Evolutionary conservation across 2,113 vertebrate genomes (phyloP).

Genomic region (Osmerus eperlanus): DNA sequence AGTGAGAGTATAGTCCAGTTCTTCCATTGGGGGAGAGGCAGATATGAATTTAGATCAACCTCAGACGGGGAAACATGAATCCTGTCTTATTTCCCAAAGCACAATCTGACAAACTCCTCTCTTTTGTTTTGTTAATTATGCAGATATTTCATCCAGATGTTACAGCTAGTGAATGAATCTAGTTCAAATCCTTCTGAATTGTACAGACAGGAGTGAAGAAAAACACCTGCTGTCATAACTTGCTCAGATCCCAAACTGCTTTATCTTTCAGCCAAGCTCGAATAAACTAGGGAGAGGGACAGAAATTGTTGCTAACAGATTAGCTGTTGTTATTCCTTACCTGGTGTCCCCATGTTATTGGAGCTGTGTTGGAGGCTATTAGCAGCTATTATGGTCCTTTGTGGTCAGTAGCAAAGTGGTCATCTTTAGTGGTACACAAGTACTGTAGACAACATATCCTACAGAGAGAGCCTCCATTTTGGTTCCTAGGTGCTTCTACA

Average conservation of each 20-base stretch:
- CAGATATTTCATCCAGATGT: conserved; percentile 20
- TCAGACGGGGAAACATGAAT: conserved; percentile 42
- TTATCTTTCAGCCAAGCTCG: no score
- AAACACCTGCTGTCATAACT: conserved; percentile 12
- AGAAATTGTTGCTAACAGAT: no score
- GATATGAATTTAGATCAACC: conserved; percentile 47
- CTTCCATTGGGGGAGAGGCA: conserved; percentile 35
- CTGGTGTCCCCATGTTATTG: no score
- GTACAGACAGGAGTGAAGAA: conserved; percentile 18
- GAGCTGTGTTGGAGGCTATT: no score
- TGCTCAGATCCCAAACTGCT: no score
- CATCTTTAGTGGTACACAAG: no score
- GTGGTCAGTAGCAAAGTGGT: no score
- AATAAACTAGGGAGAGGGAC: no score
- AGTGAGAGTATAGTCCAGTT: conserved; percentile 51
- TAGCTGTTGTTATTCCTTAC: no score
- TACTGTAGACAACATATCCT: no score
- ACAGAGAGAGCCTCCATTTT: no score
- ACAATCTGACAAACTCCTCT: conserved; percentile 27
- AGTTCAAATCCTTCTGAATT: conserved; percentile 23
- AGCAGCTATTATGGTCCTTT: no score
- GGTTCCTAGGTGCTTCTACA: background rate
- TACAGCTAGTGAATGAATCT: conserved; percentile 17
- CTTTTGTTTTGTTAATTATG: conserved; percentile 19
- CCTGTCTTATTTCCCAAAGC: conserved; percentile 34